These are phyloP conservation scores for Orthonevra nobilis DNA, from an alignment of 2,888 invertebrate genomes.

Conservation along the genomic window DNA sequence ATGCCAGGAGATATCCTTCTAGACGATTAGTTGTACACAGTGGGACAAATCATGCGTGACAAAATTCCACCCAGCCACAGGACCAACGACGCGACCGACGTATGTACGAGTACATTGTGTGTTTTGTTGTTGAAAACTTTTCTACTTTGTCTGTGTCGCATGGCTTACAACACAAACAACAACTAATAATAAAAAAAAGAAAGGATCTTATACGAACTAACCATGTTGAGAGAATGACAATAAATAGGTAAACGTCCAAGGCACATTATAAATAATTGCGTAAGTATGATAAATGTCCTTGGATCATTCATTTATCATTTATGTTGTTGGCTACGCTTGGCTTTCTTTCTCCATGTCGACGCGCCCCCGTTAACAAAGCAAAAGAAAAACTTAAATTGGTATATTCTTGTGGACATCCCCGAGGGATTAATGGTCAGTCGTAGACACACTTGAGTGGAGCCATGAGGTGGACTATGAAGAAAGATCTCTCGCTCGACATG, in stretches of 20 bases:
- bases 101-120: neutral
- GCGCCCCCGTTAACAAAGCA: neutral
- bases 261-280: conserved; percentile 60
- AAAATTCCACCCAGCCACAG: no score
- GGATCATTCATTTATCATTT: conserved; percentile 56
- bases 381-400: conserved; percentile 2
- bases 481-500: conserved; percentile 4
- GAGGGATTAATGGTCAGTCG: conserved; percentile 29
- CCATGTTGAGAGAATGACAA: conserved; percentile 31
- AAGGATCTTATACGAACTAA: neutral
- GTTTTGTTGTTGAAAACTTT: conserved; percentile 30
- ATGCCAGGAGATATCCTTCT: conserved; percentile 26
- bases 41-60: conserved; percentile 53
- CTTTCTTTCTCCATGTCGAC: neutral
- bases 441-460: conserved; percentile 14
- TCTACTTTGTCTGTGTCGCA: neutral
- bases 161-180: neutral
- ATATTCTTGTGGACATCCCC: conserved; percentile 24
- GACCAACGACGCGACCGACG: no score
- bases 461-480: neutral
- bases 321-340: neutral
- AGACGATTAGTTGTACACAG: conserved; percentile 57
- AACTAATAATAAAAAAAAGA: conserved; percentile 13
- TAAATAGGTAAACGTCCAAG: conserved; percentile 53
- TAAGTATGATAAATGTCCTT: conserved; percentile 60